Conservation (phyloP, 2,888 invertebrate species). For the Aleiodes alternator region DNA sequence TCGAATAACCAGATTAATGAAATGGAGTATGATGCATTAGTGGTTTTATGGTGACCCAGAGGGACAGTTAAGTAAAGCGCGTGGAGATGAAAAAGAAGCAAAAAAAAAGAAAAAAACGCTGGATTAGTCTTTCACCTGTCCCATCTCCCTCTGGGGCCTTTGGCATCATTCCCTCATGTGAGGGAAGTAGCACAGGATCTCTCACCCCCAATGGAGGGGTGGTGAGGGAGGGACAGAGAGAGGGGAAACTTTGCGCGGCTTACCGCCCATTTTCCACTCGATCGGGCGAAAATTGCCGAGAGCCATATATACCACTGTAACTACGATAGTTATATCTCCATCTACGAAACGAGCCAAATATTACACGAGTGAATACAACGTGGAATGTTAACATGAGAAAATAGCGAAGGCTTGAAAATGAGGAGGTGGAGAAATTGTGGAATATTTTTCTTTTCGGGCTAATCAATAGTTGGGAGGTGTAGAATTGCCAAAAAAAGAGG, state of each 20-base stretch:
- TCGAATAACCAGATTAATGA: background rate
- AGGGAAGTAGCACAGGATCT: conserved; percentile 48
- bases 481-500: too few relatives aligned
- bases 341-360: conserved; percentile 17
- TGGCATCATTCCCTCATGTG: conserved; percentile 1
- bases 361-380: conserved; percentile 19
- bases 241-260: conserved; percentile 37
- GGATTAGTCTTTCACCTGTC: conserved; percentile 24
- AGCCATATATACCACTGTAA: conserved; percentile 11
- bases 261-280: conserved; percentile 55
- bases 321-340: conserved; percentile 12
- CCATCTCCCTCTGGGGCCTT: background rate
- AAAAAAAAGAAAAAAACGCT: conserved; percentile 50
- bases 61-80: conserved; percentile 8
- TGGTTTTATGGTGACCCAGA: conserved; percentile 19
- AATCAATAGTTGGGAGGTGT: conserved; percentile 12
- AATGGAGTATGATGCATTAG: conserved; percentile 21
- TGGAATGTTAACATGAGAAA: background rate
- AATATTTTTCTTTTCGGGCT: conserved; percentile 2
- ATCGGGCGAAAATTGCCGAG: conserved; percentile 54
- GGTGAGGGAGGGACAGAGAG: conserved; percentile 6
- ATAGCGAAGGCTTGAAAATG: background rate
- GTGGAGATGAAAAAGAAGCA: conserved; percentile 25
- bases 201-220: conserved; percentile 39
- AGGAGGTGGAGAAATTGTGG: background rate